Conservation (phyloP, 2,888 invertebrate species). For the Homarus gammarus region DNA sequence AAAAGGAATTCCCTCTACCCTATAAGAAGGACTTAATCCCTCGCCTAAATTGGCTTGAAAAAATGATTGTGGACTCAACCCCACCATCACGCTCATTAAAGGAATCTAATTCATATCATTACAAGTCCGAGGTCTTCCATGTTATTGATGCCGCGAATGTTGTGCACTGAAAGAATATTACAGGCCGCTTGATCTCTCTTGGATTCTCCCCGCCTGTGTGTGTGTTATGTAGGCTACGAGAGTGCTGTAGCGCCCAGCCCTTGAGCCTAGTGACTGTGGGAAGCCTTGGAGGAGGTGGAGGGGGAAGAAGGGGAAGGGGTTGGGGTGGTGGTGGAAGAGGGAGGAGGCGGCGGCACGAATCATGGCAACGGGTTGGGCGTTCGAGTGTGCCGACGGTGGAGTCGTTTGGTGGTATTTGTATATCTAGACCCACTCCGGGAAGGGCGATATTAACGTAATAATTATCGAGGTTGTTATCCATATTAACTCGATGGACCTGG, state of each 20-base stretch:
- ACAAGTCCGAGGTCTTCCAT: not conserved
- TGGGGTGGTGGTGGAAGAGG: too few species aligned
- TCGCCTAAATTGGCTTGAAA: not conserved
- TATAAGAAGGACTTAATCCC: not conserved
- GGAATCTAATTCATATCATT: not conserved
- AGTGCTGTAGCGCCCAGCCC: not conserved
- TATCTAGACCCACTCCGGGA: not conserved
- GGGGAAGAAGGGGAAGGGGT: too few species aligned
- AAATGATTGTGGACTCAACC: not conserved
- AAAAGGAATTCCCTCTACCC: not conserved
- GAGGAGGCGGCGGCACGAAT: not conserved
- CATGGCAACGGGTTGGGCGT: too few species aligned
- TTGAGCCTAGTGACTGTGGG: not conserved
- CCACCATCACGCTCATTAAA: not conserved
- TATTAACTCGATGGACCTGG: not conserved
- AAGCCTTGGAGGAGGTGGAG: too few species aligned
- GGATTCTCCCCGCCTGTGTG: not conserved
- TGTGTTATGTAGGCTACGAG: not conserved
- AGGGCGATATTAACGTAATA: constrained; percentile 3
- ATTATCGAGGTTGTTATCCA: not conserved
- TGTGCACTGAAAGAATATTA: not conserved
- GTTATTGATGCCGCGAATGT: not conserved
- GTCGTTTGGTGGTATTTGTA: not conserved
- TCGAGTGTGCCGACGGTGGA: not conserved
- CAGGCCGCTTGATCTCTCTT: not conserved